Evolutionary conservation across 2,113 vertebrate species (phyloP).

Genomic region (Carassius carassius): DNA sequence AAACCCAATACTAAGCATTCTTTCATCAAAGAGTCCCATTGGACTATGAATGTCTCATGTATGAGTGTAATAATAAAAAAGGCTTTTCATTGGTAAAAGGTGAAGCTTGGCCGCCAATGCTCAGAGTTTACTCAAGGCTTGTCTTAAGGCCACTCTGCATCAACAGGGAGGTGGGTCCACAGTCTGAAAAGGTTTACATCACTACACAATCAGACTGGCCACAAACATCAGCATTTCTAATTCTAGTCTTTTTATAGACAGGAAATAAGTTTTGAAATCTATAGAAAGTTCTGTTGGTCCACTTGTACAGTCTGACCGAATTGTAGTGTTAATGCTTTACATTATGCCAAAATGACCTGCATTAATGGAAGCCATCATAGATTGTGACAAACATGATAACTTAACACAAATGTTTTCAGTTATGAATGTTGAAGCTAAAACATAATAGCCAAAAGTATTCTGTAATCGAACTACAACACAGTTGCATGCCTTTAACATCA

Average conservation of each 20-base stretch:
- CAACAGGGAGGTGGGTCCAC: slow-evolving; percentile 78
- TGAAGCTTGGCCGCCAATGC: slow-evolving; percentile 79
- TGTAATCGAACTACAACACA: no score
- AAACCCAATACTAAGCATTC: neutral
- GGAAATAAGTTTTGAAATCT: slow-evolving; percentile 71
- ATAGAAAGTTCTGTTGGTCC: slow-evolving; percentile 6
- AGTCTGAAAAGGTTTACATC: slow-evolving; percentile 68
- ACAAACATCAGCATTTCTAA: slow-evolving; percentile 80
- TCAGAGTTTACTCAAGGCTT: slow-evolving; percentile 84
- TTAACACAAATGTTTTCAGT: neutral
- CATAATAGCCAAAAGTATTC: no score
- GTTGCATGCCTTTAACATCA: no score
- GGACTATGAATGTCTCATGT: neutral
- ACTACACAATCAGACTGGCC: slow-evolving; percentile 81
- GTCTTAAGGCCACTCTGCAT: slow-evolving; percentile 78
- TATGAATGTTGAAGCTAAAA: neutral
- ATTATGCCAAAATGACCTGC: neutral
- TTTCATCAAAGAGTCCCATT: neutral
- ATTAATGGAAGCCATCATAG: neutral
- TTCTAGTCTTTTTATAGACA: slow-evolving; percentile 84
- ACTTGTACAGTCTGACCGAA: neutral
- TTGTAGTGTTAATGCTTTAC: neutral
- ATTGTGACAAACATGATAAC: slow-evolving; percentile 49
- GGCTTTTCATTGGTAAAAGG: slow-evolving; percentile 14
- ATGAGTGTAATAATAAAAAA: neutral